Evolutionary conservation across 2,113 vertebrate species (phyloP).

Genomic region (Coryphaenoides rupestris): DNA sequence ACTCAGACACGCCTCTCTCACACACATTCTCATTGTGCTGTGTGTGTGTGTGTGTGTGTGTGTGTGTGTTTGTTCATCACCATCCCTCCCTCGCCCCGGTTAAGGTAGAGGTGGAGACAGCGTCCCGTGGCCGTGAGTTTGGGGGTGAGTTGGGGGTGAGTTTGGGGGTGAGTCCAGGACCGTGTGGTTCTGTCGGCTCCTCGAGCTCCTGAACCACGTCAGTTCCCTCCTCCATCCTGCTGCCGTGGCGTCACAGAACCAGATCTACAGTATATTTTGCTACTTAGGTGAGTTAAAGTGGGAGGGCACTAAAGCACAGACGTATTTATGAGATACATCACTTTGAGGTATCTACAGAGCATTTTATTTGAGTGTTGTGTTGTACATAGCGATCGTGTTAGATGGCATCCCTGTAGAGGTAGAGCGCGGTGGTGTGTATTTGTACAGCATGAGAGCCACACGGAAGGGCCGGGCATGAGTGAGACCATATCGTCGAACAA

Average conservation of each 20-base stretch:
- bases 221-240: not conserved
- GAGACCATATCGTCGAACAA: too few relatives aligned
- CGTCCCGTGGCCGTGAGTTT: too few relatives aligned
- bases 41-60: not conserved
- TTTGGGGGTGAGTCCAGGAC: too few relatives aligned
- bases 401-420: too few relatives aligned
- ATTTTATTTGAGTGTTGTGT: conserved; percentile 82
- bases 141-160: too few relatives aligned
- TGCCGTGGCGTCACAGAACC: conserved; percentile 12
- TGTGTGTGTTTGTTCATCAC: not conserved
- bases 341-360: conserved; percentile 57
- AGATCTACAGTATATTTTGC: conserved; percentile 83
- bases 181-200: too few relatives aligned
- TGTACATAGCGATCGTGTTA: conserved; percentile 77
- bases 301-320: conserved; percentile 83
- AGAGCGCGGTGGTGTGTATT: too few relatives aligned
- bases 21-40: not conserved
- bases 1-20: not conserved
- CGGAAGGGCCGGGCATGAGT: too few relatives aligned
- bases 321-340: conserved; percentile 65
- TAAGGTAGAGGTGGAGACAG: too few relatives aligned
- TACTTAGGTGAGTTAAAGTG: conserved; percentile 79
- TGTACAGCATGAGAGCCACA: too few relatives aligned
- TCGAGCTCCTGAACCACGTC: not conserved
- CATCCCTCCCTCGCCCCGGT: not conserved